phyloP scores from a whole-genome alignment of 2,113 vertebrate genomes.

The Marcusenius ussheri region DNA sequence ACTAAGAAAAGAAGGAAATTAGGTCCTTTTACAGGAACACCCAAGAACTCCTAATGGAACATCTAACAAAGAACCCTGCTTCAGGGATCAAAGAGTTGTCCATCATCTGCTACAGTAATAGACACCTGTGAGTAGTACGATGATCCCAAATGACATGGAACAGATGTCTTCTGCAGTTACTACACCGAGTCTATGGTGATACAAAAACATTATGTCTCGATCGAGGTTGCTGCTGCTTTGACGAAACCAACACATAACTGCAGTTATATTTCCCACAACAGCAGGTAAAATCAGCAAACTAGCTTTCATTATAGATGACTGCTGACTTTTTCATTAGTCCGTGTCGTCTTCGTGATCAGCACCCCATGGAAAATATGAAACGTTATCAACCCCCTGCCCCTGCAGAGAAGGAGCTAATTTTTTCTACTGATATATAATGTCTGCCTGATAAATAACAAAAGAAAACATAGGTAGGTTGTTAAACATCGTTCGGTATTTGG shows the following conservation, averaged over 20 bases:
- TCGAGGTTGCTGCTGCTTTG: background rate
- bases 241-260: background rate
- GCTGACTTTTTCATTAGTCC: slow-evolving; percentile 1
- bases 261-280: background rate
- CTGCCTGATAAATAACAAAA: background rate
- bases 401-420: background rate
- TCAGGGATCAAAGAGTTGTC: background rate
- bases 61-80: background rate
- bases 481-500: background rate
- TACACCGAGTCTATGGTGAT: background rate
- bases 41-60: background rate
- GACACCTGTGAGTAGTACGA: background rate
- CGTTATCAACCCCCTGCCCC: background rate
- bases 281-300: background rate
- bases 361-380: background rate
- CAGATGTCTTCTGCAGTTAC: background rate
- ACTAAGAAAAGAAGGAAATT: background rate
- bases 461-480: background rate
- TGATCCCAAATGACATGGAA: background rate
- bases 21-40: background rate
- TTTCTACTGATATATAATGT: background rate
- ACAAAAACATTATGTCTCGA: background rate
- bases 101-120: background rate
- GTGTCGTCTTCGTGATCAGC: background rate
- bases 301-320: slow-evolving; percentile 3